Evolutionary conservation across 2,888 invertebrate species (phyloP), one percentile per base, ranked within the genome.

Genomic region (Caenorhabditis uteleia): DNA sequence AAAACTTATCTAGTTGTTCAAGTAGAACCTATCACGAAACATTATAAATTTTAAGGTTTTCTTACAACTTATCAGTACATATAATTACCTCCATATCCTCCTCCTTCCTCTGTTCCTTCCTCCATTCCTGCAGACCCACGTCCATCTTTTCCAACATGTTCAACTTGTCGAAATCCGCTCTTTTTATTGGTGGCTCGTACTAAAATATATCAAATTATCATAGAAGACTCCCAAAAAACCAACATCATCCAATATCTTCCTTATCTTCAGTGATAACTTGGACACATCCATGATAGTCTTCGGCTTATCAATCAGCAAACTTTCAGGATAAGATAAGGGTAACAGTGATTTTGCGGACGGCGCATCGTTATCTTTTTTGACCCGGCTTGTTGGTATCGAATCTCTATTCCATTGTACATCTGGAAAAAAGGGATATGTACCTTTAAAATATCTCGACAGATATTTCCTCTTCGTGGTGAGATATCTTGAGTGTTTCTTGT

Each of bases 341-440:
- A n/a, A 3, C 14, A 18, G 7, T 27, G 27, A 25, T 26, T 8
- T n/a, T 23, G 25, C 3, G 23, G 10, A 25, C 14, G 12, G 26
- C 18, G 16, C 8, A 3, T 25, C 3, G 44, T 12, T 25, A 16
- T n/a, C 2, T 38, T 16, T 26, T 36, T 5, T 44, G 25, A 33
- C 18, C 20, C 54, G 1, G 21, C 21, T 2, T 34, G 23, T 14
- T 48, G 39, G 48, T 3, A 68, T 50, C 3, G 58, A 54, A 31
- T 69, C 69, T n/a, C 69, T 53, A 33, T 69, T 69, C 47, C 48
- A 69, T 48, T 69, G 69, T 2, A 69, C 69, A 47, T 69, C 65
- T 61, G 39, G 33, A 50, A n/a, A n/a, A n/a, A 38, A 18, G 20
- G 14, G 8, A 27, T 6, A 7, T 8, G 33, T 18, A 27, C 38